These are phyloP conservation scores for Druon quercuslanigerum DNA, from an alignment of 1,140 invertebrate species.

Conservation along the genomic window DNA sequence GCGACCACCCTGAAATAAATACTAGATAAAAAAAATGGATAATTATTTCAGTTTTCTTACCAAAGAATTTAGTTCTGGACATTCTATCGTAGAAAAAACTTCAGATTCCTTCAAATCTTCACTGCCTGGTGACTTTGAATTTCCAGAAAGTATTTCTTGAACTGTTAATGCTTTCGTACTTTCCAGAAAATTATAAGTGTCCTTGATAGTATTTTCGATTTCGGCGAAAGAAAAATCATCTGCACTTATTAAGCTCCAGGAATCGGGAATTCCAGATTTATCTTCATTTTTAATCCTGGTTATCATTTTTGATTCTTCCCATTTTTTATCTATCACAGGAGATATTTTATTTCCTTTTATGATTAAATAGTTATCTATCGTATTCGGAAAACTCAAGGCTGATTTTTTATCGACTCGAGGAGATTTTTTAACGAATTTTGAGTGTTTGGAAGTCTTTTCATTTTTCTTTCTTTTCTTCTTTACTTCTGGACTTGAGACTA, in stretches of 20 bases:
- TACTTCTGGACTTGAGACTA: neutral
- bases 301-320: neutral
- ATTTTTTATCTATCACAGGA: neutral
- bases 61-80: neutral
- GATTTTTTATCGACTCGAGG: neutral
- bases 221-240: neutral
- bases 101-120: slow-evolving; percentile 26
- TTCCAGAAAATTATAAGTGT: slow-evolving; percentile 11
- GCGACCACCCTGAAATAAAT: too few species aligned
- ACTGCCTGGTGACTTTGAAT: neutral
- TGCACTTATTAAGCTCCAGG: neutral
- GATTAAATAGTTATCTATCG: slow-evolving; percentile 15
- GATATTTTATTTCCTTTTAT: slow-evolving; percentile 20
- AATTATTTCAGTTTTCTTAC: slow-evolving; percentile 17
- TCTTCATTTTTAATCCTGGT: neutral
- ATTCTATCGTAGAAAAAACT: neutral
- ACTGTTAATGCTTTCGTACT: neutral
- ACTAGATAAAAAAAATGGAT: too few species aligned
- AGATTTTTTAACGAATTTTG: neutral
- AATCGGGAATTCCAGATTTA: neutral
- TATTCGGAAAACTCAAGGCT: neutral
- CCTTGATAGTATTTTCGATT: neutral
- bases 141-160: neutral
- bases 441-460: neutral
- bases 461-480: neutral